Evolutionary conservation across 2,888 invertebrate species (phyloP), one percentile per base, ranked within the genome.

Genomic region (Chaetoderma sp.): DNA sequence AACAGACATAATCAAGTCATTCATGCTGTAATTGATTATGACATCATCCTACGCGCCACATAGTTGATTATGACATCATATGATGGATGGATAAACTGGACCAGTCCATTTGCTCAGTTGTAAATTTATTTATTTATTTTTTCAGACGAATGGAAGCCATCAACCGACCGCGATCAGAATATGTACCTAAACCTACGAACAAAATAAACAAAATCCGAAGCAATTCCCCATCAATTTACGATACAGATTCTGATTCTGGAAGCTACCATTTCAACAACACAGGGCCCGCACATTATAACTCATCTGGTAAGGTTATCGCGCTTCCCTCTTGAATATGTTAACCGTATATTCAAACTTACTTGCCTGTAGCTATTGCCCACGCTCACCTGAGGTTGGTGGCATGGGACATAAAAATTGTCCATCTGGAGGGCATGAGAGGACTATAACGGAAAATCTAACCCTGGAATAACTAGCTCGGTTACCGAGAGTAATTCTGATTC

Each of bases 101-200:
- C n/a, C n/a, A n/a, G n/a, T n/a, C n/a, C n/a, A n/a, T n/a, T n/a
- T n/a, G n/a, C n/a, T n/a, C n/a, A n/a, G n/a, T n/a, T n/a, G n/a
- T n/a, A n/a, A n/a, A n/a, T 36, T 16, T 36, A 16, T 36, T 36
- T 36, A 13, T 25, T 8, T 4, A 45, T 45, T 6, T 61, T 68
- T 75, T 10, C 73, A 88, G 88, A 68, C 78, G 86, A 50, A 81
- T 83, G 68, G 87, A 88, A 59, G 87, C 88, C 4, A 78, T 83
- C 1, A 70, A 71, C 39, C 73, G 84, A 57, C 87, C 87, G 55
- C 78, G 83, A 33, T 67, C 74, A 16, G 87, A 88, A 57, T 87
- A 87, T 72, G 71, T 83, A 61, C 85, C 87, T 21, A 83, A 85
- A 65, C 78, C 86, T 33, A 84, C 87, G 16, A 75, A 83, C 4